Evolutionary conservation across 2,113 vertebrate species (phyloP).

Genomic region (Vicugna pacos): DNA sequence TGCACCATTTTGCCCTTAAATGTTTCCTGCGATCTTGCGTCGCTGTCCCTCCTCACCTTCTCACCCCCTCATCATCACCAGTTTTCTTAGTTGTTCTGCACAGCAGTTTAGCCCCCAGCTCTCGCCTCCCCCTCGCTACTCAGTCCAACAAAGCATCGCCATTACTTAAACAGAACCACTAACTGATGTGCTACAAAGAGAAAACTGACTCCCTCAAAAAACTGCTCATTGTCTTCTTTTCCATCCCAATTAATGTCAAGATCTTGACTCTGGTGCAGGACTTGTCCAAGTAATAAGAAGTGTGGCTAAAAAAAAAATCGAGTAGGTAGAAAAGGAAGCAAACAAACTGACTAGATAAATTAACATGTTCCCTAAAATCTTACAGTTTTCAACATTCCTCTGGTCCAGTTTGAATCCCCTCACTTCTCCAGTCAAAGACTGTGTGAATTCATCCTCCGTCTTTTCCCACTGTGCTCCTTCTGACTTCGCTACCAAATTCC

Average conservation of each 20-base stretch:
- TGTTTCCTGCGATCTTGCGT: too few species aligned
- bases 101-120: not conserved
- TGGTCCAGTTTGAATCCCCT: not conserved
- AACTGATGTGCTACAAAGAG: not conserved
- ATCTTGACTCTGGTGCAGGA: not conserved
- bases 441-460: not conserved
- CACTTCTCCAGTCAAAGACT: not conserved
- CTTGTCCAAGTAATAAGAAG: not conserved
- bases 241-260: not conserved
- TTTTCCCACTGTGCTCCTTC: not conserved
- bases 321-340: not conserved
- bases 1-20: not conserved
- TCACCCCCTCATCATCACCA: too few species aligned
- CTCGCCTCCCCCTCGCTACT: accelerated
- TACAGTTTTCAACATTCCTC: not conserved
- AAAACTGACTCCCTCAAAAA: not conserved
- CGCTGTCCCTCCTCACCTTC: too few species aligned
- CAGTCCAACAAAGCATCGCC: not conserved
- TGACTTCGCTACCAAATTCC: not conserved
- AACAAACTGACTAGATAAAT: not conserved
- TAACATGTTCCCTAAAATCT: not conserved
- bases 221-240: not conserved
- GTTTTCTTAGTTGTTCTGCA: not conserved
- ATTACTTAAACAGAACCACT: not conserved
- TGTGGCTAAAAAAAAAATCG: accelerated